Conservation (phyloP, 2,888 invertebrate species). For the Erpobdella octoculata region DNA sequence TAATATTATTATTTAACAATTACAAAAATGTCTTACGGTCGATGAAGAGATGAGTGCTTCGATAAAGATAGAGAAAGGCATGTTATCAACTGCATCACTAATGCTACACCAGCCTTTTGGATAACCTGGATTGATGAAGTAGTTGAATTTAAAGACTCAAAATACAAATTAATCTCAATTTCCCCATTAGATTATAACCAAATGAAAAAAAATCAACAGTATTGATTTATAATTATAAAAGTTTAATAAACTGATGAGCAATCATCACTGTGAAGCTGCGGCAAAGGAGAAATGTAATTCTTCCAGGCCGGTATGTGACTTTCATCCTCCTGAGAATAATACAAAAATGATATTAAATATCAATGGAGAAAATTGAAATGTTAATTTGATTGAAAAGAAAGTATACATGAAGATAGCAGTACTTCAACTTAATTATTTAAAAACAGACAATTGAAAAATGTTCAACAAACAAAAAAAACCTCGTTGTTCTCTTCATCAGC, state of each 20-base stretch:
- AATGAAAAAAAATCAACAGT: no score
- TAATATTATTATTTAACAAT: no score
- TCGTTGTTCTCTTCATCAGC: not conserved
- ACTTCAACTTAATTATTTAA: not conserved
- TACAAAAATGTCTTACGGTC: not conserved
- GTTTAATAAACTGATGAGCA: not conserved
- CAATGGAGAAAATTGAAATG: not conserved
- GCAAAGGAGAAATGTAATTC: not conserved
- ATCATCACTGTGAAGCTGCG: slow-evolving; percentile 4
- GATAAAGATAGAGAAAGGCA: slow-evolving; percentile 19
- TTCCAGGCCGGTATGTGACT: not conserved
- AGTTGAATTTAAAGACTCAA: not conserved
- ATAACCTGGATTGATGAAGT: slow-evolving; percentile 1
- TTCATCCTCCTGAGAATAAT: not conserved
- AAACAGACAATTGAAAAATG: not conserved
- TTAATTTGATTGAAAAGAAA: not conserved
- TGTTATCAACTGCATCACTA: slow-evolving; percentile 20
- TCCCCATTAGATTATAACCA: no score
- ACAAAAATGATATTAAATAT: not conserved
- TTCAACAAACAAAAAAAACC: no score
- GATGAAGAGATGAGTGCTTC: slow-evolving; percentile 11
- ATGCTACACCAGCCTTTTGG: slow-evolving; percentile 23
- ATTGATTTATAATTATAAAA: not conserved
- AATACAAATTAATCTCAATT: not conserved
- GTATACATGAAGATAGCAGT: not conserved